These are phyloP conservation scores for Aphidius gifuensis DNA, from an alignment of 1,140 invertebrate genomes.

Conservation along the genomic window DNA sequence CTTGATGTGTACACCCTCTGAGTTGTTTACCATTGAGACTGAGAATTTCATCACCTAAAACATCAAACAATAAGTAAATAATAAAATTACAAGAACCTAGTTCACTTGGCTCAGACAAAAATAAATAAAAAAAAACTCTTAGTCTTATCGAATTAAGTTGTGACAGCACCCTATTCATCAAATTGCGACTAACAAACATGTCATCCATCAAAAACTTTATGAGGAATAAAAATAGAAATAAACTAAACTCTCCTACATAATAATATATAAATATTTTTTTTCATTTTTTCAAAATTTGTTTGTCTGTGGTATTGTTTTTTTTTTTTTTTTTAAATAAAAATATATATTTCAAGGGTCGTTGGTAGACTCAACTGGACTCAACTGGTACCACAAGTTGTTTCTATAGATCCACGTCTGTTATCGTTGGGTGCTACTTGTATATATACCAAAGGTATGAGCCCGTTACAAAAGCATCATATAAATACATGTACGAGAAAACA, in stretches of 20 bases:
- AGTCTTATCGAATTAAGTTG: slow-evolving; percentile 6
- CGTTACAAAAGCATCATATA: slow-evolving; percentile 36
- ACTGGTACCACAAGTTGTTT: slow-evolving; percentile 6
- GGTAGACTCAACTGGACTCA: slow-evolving; percentile 10
- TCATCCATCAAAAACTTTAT: slow-evolving; percentile 16
- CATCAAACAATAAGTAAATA: slow-evolving; percentile 25
- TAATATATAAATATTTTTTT: slow-evolving; percentile 6
- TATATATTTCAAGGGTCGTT: background rate
- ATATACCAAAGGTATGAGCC: slow-evolving; percentile 17
- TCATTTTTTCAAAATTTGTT: too few species aligned
- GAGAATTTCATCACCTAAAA: slow-evolving; percentile 75
- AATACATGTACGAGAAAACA: slow-evolving; percentile 30
- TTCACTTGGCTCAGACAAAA: background rate
- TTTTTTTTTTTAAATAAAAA: too few species aligned
- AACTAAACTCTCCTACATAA: background rate
- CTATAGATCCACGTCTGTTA: background rate
- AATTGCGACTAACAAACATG: slow-evolving; percentile 17
- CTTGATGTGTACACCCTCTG: slow-evolving; percentile 70
- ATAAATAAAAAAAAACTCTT: background rate
- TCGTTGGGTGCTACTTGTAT: slow-evolving; percentile 4
- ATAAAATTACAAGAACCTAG: background rate
- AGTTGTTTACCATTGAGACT: slow-evolving; percentile 71
- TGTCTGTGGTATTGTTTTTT: background rate
- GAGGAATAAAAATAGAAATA: slow-evolving; percentile 14
- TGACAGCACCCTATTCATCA: slow-evolving; percentile 4